phyloP scores from a whole-genome alignment of 1,140 invertebrate genomes.

The Trachymyrmex septentrionalis region DNA sequence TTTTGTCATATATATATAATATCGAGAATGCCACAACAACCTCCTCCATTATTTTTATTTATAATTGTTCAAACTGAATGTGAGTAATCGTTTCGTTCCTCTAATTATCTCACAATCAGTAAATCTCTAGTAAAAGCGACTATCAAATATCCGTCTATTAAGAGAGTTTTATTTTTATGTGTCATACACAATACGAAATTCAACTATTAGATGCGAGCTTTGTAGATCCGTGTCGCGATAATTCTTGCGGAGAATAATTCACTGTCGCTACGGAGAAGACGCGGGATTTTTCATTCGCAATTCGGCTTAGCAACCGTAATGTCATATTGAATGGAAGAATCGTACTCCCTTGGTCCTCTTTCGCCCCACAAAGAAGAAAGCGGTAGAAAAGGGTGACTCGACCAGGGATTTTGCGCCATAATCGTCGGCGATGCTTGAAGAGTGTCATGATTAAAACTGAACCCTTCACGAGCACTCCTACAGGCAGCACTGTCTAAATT shows the following conservation, averaged over 20 bases:
- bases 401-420: constrained; percentile 44
- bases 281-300: constrained; percentile 49
- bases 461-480: constrained; percentile 9
- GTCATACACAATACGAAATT: not conserved
- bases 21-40: not conserved
- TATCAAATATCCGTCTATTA: too few species aligned
- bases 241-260: constrained; percentile 43
- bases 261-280: not conserved
- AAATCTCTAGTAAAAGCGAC: not conserved
- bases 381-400: constrained; percentile 2
- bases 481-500: not conserved
- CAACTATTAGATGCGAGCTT: not conserved
- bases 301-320: constrained; percentile 38
- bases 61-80: not conserved
- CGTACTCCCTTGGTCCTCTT: constrained; percentile 7
- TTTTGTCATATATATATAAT: not conserved
- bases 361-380: constrained; percentile 20
- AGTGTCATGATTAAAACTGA: constrained; percentile 57
- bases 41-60: not conserved
- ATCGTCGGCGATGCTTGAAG: constrained; percentile 46
- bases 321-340: constrained; percentile 40
- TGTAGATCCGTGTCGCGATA: not conserved
- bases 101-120: not conserved
- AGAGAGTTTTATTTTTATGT: not conserved
- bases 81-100: not conserved